A percentile compares a stretch with the other conserved stretches of the same genome.
Evolutionary conservation across 2,797 vertebrate species (phyloP).

Genomic region (Strix occidentalis): DNA sequence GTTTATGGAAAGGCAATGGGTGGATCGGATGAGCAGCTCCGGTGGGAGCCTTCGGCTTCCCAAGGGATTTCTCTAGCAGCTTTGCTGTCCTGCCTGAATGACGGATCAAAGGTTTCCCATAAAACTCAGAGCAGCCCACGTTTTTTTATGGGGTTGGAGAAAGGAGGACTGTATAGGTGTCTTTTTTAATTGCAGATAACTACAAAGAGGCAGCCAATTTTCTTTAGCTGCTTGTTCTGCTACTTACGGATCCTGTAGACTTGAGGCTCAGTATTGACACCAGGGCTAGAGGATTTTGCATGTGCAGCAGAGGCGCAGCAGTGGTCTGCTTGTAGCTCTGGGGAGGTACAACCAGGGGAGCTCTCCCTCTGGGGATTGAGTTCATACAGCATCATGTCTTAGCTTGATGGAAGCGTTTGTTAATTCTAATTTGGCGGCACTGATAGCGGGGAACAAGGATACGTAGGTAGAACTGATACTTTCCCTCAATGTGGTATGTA

Average conservation of each 20-base stretch:
- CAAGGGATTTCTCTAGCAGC: rapidly evolving
- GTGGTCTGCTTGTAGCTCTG: neutral
- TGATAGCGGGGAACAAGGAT: neutral
- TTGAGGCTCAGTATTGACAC: neutral
- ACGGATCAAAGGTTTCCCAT: neutral
- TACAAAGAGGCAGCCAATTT: neutral
- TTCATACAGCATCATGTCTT: neutral
- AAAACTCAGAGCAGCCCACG: neutral
- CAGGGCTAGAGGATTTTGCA: neutral
- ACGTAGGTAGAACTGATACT: rapidly evolving
- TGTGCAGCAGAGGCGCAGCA: neutral
- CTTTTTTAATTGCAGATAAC: neutral
- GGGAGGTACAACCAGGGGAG: neutral
- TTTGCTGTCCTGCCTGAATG: neutral
- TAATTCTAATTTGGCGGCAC: neutral
- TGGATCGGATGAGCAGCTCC: neutral
- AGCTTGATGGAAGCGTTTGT: rapidly evolving
- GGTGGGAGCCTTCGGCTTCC: neutral
- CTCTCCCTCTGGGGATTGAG: neutral
- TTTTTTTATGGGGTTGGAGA: neutral
- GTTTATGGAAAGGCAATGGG: neutral
- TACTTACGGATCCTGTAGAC: neutral
- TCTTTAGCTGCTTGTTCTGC: neutral
- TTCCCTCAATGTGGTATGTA: rapidly evolving
- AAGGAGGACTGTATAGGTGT: neutral